Conservation (phyloP, 2,888 invertebrate species). For the Dynastes tityus region DNA sequence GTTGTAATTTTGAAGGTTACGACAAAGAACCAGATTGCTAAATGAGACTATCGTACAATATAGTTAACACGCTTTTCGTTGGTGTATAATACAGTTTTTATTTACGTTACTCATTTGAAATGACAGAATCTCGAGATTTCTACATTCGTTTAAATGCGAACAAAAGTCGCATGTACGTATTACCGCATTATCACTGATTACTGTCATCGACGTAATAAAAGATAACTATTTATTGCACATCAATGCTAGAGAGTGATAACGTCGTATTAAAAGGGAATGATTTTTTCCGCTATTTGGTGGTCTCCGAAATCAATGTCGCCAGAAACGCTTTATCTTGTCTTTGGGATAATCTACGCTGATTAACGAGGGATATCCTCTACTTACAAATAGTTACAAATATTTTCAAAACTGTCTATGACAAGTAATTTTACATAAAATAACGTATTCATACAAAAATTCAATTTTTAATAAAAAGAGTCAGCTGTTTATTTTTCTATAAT, state of each 20-base stretch:
- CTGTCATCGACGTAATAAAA: neutral
- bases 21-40: neutral
- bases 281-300: neutral
- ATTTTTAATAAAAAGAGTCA: too few species aligned
- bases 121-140: neutral
- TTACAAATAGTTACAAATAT: neutral
- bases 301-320: conserved; percentile 8
- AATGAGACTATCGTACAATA: neutral
- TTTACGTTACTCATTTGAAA: neutral
- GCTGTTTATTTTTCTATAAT: too few species aligned
- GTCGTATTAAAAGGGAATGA: neutral
- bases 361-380: neutral
- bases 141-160: neutral
- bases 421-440: too few species aligned
- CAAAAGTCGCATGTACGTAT: neutral
- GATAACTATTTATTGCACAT: neutral
- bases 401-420: too few species aligned
- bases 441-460: too few species aligned
- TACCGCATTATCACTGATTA: neutral
- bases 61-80: conserved; percentile 1
- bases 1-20: conserved; percentile 16
- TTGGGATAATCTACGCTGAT: neutral
- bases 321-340: conserved; percentile 10
- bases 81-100: neutral
- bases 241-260: neutral